These are phyloP conservation scores for Epizoanthus illoricatus DNA, from an alignment of 92 coral and sea anemone species.

Conservation along the genomic window DNA sequence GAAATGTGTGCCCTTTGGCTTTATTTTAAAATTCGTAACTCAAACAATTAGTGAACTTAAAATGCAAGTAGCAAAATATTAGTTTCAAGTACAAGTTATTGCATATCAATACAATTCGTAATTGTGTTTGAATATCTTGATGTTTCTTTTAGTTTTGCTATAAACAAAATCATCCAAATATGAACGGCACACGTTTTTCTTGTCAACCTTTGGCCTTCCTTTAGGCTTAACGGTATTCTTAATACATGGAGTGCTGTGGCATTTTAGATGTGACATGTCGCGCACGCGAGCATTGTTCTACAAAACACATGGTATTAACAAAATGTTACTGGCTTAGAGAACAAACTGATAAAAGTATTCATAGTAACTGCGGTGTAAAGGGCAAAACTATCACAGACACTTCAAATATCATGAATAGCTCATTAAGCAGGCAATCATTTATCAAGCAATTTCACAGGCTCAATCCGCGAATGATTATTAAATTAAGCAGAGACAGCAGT, in stretches of 20 bases:
- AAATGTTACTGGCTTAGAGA: neutral
- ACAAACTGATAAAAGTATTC: neutral
- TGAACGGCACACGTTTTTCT: neutral
- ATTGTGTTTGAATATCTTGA: too few relatives aligned
- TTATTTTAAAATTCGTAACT: too few relatives aligned
- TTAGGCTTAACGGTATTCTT: neutral
- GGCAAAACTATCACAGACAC: neutral
- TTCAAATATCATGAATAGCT: neutral
- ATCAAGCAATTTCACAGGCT: slow-evolving; percentile 28
- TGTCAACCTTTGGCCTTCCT: neutral
- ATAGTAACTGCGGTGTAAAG: neutral
- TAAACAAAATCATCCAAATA: neutral
- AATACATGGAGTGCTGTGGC: neutral
- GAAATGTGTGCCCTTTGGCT: too few relatives aligned
- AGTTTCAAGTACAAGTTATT: too few relatives aligned
- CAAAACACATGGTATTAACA: neutral
- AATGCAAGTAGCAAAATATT: too few relatives aligned
- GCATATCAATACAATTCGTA: too few relatives aligned
- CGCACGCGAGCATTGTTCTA: neutral
- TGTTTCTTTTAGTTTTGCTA: neutral
- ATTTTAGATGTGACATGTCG: neutral
- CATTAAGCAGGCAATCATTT: slow-evolving; percentile 16
- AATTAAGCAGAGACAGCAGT: slow-evolving; percentile 29
- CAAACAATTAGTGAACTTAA: too few relatives aligned
- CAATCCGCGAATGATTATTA: slow-evolving; percentile 31